Conservation (phyloP, 2,113 vertebrate species). For the Heterocephalus glaber region DNA sequence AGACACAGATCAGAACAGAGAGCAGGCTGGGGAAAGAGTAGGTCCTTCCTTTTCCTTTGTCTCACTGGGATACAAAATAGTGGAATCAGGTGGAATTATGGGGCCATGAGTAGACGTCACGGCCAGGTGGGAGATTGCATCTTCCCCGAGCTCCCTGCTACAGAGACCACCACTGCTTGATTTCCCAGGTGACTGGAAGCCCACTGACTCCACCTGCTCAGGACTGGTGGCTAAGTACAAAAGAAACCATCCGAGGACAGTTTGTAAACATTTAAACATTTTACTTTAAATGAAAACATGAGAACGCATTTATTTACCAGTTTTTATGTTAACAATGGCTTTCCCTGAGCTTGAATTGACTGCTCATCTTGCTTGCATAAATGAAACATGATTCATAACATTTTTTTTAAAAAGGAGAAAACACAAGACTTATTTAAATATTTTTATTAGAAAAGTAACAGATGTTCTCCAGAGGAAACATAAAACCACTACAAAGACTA, state of each 20-base stretch:
- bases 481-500: neutral
- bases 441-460: neutral
- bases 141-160: neutral
- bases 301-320: neutral
- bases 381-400: neutral
- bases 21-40: too few species aligned
- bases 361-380: neutral
- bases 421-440: neutral
- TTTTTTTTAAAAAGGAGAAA: neutral
- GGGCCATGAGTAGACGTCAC: neutral
- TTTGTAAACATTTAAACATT: neutral
- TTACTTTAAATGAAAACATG: neutral
- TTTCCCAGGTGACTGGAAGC: neutral
- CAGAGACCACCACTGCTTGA: accelerated
- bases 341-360: neutral
- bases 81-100: neutral
- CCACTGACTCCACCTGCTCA: neutral
- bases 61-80: neutral
- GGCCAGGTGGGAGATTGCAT: accelerated
- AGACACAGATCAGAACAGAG: neutral
- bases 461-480: neutral
- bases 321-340: neutral
- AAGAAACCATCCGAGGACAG: neutral
- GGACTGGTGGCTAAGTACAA: neutral
- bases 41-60: neutral